Percentiles rank a stretch among this genome's conserved stretches.
Evolutionary conservation across 2,797 vertebrate species (phyloP).

Genomic region (Micromesistius poutassou): DNA sequence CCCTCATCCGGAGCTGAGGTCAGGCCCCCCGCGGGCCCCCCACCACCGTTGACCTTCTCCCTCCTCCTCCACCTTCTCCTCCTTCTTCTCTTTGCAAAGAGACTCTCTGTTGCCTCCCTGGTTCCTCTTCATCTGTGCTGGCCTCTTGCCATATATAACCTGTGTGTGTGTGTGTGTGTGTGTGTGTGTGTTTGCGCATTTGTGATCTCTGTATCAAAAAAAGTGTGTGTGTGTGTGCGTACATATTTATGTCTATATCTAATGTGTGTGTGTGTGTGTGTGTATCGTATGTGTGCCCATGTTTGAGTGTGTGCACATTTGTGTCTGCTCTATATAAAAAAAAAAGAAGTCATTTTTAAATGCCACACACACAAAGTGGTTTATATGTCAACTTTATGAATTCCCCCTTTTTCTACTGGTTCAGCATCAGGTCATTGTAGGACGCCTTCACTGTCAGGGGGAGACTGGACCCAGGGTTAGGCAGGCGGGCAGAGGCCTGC

Average conservation of each 20-base stretch:
- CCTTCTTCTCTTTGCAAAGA: neutral
- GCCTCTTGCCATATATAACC: constrained; percentile 22
- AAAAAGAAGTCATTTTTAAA: neutral
- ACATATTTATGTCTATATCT: constrained; percentile 18
- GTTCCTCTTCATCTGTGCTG: constrained; percentile 38
- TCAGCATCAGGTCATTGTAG: neutral
- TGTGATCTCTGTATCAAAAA: neutral
- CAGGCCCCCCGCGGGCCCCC: neutral
- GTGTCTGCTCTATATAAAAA: neutral
- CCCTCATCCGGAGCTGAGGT: constrained; percentile 61
- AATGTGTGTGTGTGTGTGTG: constrained; percentile 22
- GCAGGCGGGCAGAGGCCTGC: neutral
- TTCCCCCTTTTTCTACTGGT: neutral
- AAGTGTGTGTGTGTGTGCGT: constrained; percentile 13
- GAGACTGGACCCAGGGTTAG: neutral
- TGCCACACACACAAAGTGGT: neutral
- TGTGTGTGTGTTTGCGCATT: neutral
- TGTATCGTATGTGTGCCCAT: constrained; percentile 6
- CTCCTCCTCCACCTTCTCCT: neutral
- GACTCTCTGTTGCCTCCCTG: neutral
- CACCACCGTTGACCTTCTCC: constrained; percentile 3
- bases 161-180: constrained; percentile 22
- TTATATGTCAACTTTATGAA: neutral
- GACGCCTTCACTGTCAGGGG: neutral
- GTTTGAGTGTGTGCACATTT: neutral